Percentiles rank a stretch among this genome's conserved stretches.
phyloP scores from a whole-genome alignment of 2,888 invertebrate species.

The Heliconius sara region DNA sequence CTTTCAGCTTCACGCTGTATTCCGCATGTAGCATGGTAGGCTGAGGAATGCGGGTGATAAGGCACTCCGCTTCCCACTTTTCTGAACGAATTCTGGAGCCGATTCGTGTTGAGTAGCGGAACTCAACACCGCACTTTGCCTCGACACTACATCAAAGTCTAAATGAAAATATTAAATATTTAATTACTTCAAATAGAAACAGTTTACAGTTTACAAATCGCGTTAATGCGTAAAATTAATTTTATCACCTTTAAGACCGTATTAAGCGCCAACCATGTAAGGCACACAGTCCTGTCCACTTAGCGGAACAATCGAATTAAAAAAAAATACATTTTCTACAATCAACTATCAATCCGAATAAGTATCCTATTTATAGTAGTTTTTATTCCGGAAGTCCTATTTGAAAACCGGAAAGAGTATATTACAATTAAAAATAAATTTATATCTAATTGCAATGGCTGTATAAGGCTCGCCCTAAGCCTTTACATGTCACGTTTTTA shows the following conservation, averaged over 20 bases:
- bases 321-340: constrained; percentile 3
- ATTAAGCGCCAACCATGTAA: neutral
- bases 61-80: too few species aligned
- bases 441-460: constrained; percentile 36
- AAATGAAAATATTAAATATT: too few species aligned
- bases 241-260: neutral
- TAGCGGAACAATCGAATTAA: constrained; percentile 17
- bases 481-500: constrained; percentile 30
- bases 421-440: constrained; percentile 33
- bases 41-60: too few species aligned
- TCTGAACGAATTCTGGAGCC: too few species aligned
- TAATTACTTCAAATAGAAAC: too few species aligned
- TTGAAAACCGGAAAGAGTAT: constrained; percentile 17
- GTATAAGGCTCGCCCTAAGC: constrained; percentile 29
- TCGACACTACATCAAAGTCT: too few species aligned
- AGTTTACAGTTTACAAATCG: neutral
- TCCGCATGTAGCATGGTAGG: too few species aligned
- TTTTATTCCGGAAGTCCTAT: constrained; percentile 20
- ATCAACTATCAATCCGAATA: constrained; percentile 6
- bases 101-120: too few species aligned
- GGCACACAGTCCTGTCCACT: neutral
- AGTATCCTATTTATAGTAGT: neutral
- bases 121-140: too few species aligned
- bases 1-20: too few species aligned
- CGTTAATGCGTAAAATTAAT: neutral